Conservation (phyloP, 2,888 invertebrate species). For the Ophioninae sp. region DNA sequence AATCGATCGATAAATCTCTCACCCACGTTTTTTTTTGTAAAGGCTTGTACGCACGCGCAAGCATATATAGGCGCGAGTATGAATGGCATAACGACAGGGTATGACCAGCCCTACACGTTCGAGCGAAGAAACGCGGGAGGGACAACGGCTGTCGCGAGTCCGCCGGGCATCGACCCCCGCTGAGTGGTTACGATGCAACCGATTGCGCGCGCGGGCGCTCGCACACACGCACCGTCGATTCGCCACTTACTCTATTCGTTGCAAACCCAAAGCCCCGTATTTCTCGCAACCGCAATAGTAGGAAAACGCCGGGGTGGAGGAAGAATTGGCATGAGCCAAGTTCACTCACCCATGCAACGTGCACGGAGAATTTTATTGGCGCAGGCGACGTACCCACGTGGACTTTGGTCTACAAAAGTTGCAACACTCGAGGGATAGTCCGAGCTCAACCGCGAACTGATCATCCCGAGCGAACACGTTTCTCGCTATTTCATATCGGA, state of each 20-base stretch:
- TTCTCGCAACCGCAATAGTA: conserved; percentile 20
- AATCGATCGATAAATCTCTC: background rate
- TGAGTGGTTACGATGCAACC: conserved; percentile 57
- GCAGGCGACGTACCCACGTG: background rate
- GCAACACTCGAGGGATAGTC: background rate
- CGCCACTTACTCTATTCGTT: conserved; percentile 37
- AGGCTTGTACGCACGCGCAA: background rate
- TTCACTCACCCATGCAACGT: conserved; percentile 4
- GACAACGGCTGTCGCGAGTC: conserved; percentile 61
- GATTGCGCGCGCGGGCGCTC: conserved; percentile 4
- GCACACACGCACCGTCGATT: conserved; percentile 7
- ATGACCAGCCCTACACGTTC: conserved; percentile 51
- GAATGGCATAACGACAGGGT: conserved; percentile 79
- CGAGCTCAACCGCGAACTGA: background rate
- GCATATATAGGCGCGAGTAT: conserved; percentile 65
- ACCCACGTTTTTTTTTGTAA: background rate
- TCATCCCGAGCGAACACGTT: background rate
- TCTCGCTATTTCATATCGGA: background rate
- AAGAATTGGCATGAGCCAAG: conserved; percentile 22
- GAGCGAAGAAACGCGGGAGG: conserved; percentile 47
- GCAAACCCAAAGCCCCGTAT: conserved; percentile 42
- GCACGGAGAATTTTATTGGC: conserved; percentile 13
- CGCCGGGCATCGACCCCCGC: conserved; percentile 76
- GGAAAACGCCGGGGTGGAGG: background rate
- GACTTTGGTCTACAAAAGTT: conserved; percentile 1